Evolutionary conservation across 53 echinoderm and acorn worm genomes (phyloP).

Genomic region (Henricia sp.): DNA sequence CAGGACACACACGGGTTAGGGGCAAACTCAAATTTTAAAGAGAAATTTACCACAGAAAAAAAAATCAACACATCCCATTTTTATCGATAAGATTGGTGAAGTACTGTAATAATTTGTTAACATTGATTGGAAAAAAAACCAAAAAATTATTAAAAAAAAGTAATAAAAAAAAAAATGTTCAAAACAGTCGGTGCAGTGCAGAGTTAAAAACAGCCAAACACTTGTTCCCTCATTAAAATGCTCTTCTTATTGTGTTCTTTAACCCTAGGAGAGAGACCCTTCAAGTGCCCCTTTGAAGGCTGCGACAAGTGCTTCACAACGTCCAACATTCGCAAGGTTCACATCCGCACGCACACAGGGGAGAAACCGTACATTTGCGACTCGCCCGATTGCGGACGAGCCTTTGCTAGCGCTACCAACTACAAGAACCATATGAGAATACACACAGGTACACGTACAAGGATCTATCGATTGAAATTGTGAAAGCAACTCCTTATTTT

Average conservation of each 20-base stretch:
- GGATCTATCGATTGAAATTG: background rate
- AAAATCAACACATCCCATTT: no score
- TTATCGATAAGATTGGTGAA: no score
- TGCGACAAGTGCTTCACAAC: conserved; percentile 95
- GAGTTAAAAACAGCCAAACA: no score
- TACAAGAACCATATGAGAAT: conserved; percentile 99
- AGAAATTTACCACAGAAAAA: no score
- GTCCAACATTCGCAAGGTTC: conserved; percentile 97
- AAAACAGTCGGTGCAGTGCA: no score
- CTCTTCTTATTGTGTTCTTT: background rate
- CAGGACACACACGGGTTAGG: conserved; percentile 92
- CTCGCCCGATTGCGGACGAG: conserved; percentile 79
- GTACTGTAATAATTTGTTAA: no score
- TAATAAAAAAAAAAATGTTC: no score
- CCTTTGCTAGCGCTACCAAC: conserved; percentile 98
- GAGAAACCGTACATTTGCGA: conserved; percentile 93
- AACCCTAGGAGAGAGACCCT: conserved; percentile 84
- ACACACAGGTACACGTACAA: conserved; percentile 76
- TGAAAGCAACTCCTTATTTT: no score
- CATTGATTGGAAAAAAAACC: no score
- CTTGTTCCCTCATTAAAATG: background rate
- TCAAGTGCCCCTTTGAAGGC: conserved; percentile 98
- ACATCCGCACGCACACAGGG: conserved; percentile 96
- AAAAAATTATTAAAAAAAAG: no score
- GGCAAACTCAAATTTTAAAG: no score